Conservation (phyloP, 2,888 invertebrate genomes). For the Dendrolimus pini region DNA sequence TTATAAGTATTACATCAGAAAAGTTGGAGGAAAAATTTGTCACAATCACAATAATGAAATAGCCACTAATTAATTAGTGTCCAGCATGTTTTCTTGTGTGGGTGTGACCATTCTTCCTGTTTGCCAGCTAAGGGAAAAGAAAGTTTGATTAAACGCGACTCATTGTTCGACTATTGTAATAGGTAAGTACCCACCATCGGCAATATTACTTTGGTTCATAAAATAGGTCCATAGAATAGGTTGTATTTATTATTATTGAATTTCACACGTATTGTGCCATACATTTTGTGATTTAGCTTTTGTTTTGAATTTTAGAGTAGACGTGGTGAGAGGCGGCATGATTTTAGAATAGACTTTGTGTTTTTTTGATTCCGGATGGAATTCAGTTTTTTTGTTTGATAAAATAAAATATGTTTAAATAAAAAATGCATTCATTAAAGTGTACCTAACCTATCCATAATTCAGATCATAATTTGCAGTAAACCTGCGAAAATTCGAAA, state of each 20-base stretch:
- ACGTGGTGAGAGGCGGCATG: too few species aligned
- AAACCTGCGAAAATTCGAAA: too few species aligned
- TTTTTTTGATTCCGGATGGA: too few species aligned
- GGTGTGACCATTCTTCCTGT: conserved; percentile 55
- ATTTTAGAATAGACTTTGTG: too few species aligned
- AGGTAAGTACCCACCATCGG: conserved; percentile 34
- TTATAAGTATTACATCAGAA: conserved; percentile 1
- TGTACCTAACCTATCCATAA: too few species aligned
- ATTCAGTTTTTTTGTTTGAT: too few species aligned
- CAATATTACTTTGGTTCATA: conserved; percentile 22
- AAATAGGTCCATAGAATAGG: too few species aligned
- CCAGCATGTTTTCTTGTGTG: conserved; percentile 52
- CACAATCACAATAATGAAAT: conserved; percentile 49
- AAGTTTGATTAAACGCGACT: conserved; percentile 63
- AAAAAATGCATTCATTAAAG: too few species aligned
- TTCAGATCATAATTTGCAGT: too few species aligned
- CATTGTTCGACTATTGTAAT: conserved; percentile 54
- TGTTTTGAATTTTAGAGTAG: too few species aligned
- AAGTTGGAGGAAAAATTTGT: conserved; percentile 33
- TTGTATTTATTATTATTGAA: conserved; percentile 16
- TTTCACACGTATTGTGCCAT: conserved; percentile 4
- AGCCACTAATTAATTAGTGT: conserved; percentile 60
- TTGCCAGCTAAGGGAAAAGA: conserved; percentile 50
- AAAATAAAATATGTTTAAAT: too few species aligned
- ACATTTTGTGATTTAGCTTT: too few species aligned